phyloP scores from a whole-genome alignment of 1,140 invertebrate species.

The Solen grandis region DNA sequence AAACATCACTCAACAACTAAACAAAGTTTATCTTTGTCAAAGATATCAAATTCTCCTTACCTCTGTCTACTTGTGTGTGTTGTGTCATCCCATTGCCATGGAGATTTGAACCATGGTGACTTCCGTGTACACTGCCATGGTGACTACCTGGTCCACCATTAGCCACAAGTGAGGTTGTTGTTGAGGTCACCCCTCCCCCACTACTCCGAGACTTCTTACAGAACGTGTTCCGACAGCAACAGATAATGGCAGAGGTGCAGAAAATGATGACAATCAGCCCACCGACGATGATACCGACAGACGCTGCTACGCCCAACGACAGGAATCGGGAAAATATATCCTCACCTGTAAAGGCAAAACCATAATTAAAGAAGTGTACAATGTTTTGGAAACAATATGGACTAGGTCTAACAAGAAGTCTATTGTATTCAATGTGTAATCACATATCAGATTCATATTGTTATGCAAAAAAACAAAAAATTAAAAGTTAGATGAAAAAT shows the following conservation, averaged over 20 bases:
- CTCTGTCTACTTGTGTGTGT: slow-evolving; percentile 46
- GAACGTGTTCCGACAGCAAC: slow-evolving; percentile 40
- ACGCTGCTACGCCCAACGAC: slow-evolving; percentile 42
- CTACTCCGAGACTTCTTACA: slow-evolving; percentile 19
- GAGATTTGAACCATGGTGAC: slow-evolving; percentile 25
- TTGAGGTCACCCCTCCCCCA: not conserved
- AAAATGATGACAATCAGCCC: slow-evolving; percentile 46
- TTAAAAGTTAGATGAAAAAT: no score
- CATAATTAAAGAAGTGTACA: not conserved
- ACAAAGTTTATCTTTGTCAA: no score
- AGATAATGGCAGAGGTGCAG: slow-evolving; percentile 33
- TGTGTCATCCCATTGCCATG: slow-evolving; percentile 45
- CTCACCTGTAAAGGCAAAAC: slow-evolving; percentile 33
- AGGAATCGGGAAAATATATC: slow-evolving; percentile 34
- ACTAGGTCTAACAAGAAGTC: not conserved
- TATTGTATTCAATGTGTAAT: no score
- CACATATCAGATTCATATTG: no score
- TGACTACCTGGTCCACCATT: slow-evolving; percentile 51
- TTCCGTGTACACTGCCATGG: slow-evolving; percentile 37
- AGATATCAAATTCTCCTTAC: slow-evolving; percentile 9
- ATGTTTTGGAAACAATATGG: not conserved
- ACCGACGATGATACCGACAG: slow-evolving; percentile 47
- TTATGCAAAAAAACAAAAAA: no score
- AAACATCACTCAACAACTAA: no score
- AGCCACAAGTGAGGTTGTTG: slow-evolving; percentile 1